These are phyloP conservation scores for Tiaroga cobitis DNA, from an alignment of 2,797 vertebrate species.

Conservation along the genomic window DNA sequence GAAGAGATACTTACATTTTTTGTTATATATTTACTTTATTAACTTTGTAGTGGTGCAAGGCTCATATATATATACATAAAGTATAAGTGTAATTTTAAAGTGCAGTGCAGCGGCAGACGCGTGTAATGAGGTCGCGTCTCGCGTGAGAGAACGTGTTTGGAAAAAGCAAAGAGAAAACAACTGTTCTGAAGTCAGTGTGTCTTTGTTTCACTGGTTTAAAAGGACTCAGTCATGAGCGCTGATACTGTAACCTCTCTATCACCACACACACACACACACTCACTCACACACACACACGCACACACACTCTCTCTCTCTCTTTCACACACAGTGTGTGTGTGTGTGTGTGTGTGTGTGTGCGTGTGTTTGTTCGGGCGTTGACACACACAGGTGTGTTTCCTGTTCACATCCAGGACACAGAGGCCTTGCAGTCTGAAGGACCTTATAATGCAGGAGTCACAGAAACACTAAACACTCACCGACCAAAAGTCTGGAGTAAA, in stretches of 20 bases:
- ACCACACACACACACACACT: neutral
- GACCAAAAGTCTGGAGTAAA: neutral
- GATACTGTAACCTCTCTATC: constrained; percentile 14
- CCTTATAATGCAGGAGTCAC: neutral
- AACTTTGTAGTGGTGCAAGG: neutral
- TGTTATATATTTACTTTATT: neutral
- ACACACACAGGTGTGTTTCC: constrained; percentile 78
- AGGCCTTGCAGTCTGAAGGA: neutral
- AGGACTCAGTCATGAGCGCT: constrained; percentile 4
- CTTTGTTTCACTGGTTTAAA: constrained; percentile 11
- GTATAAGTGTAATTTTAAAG: neutral
- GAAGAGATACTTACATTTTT: too few species aligned
- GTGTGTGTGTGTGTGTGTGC: constrained; percentile 32
- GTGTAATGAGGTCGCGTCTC: neutral
- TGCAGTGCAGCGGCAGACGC: neutral
- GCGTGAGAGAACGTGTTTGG: neutral
- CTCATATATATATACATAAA: neutral
- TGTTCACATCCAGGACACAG: constrained; percentile 64
- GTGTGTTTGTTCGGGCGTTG: constrained; percentile 47
- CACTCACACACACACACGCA: neutral
- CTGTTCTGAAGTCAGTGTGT: constrained; percentile 25
- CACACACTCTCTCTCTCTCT: too few species aligned
- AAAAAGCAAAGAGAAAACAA: neutral
- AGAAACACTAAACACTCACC: neutral
- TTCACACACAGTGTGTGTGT: neutral